Evolutionary conservation across 2,888 invertebrate species (phyloP).

Genomic region (Schizaphis graminum): DNA sequence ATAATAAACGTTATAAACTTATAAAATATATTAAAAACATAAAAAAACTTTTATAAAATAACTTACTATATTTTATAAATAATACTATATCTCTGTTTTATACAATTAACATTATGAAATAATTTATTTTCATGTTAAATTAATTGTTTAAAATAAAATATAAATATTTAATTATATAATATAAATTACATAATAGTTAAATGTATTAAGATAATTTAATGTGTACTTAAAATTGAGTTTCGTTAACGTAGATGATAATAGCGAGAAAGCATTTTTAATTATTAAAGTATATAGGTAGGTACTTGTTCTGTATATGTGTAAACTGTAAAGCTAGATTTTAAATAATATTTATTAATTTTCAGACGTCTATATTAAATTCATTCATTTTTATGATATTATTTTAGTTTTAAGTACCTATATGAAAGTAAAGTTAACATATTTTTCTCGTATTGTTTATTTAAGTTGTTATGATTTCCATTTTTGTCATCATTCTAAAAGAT

Average conservation of each 20-base stretch:
- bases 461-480: not conserved
- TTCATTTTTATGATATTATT: not conserved
- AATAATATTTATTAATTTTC: not conserved
- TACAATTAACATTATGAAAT: not conserved
- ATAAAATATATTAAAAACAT: not conserved
- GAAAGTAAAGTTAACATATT: not conserved
- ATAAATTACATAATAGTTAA: not conserved
- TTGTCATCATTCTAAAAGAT: slow-evolving; percentile 7
- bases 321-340: not conserved
- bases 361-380: not conserved
- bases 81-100: not conserved
- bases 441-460: not conserved
- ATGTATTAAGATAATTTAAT: not conserved
- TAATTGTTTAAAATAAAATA: not conserved
- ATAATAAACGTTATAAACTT: not conserved
- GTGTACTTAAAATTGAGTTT: not conserved
- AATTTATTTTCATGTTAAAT: not conserved
- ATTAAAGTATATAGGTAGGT: not conserved
- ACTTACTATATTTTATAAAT: not conserved
- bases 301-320: not conserved
- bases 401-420: not conserved
- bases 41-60: not conserved
- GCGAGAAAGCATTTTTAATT: not conserved
- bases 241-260: not conserved
- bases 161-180: not conserved